Evolutionary conservation across 2,113 vertebrate species (phyloP).

Genomic region (Neoarius graeffei): DNA sequence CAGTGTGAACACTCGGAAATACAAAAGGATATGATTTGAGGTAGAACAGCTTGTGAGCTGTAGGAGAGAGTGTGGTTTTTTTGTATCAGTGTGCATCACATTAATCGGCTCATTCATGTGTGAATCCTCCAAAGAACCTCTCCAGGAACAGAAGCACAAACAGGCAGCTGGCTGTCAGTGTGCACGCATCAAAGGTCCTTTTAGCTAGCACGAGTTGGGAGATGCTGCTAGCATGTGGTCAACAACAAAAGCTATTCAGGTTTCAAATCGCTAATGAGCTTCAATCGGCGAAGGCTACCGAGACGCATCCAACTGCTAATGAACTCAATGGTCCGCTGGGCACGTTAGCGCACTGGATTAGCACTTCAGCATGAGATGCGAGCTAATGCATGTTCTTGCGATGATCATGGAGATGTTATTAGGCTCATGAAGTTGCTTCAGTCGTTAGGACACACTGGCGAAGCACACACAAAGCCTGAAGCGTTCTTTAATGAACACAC

Average conservation of each 20-base stretch:
- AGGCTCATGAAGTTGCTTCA: conserved; percentile 1
- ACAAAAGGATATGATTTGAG: background rate
- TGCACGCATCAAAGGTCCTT: conserved; percentile 2
- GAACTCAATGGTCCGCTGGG: conserved; percentile 12
- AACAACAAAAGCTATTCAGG: conserved; percentile 19
- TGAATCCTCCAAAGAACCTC: conserved; percentile 12
- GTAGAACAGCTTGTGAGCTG: background rate
- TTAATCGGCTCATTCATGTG: conserved; percentile 17
- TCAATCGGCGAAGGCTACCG: background rate
- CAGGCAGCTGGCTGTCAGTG: conserved; percentile 13
- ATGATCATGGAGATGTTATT: conserved; percentile 20
- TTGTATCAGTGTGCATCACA: background rate
- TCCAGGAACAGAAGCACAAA: background rate
- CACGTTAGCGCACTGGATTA: conserved; percentile 18
- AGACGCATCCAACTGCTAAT: background rate
- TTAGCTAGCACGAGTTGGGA: background rate
- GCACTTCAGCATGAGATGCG: background rate
- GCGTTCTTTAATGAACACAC: conserved; percentile 12
- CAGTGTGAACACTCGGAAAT: background rate
- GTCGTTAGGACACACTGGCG: conserved; percentile 6
- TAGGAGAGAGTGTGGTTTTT: background rate
- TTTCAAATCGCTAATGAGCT: conserved; percentile 24
- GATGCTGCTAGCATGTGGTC: conserved; percentile 22
- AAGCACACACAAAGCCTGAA: conserved; percentile 4
- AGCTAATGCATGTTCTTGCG: conserved; percentile 13